Evolutionary conservation across 2,797 vertebrate species (phyloP).

Genomic region (Eulemur rubriventer): DNA sequence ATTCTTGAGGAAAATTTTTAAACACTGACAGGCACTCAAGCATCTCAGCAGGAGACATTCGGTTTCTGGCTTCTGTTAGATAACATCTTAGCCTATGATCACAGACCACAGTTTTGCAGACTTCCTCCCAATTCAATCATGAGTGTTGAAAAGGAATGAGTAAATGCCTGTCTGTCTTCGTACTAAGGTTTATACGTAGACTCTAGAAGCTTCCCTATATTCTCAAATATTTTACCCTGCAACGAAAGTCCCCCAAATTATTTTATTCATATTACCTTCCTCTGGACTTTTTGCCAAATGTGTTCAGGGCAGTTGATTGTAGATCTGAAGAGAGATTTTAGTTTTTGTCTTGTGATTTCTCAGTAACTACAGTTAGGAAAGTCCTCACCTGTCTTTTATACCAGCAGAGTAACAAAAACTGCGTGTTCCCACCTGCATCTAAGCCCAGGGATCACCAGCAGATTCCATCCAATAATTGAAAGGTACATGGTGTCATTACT

Average conservation of each 20-base stretch:
- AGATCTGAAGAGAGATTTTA: conserved; percentile 65
- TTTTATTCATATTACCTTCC: conserved; percentile 80
- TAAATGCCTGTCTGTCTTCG: conserved; percentile 48
- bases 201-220: neutral
- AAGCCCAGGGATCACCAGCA: conserved; percentile 87
- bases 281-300: conserved; percentile 53
- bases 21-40: neutral
- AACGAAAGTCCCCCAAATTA: conserved; percentile 53
- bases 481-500: conserved; percentile 85
- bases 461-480: conserved; percentile 80
- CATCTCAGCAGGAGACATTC: conserved; percentile 33
- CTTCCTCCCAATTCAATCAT: conserved; percentile 13
- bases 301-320: conserved; percentile 68
- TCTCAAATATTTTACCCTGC: conserved; percentile 28
- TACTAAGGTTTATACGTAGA: neutral
- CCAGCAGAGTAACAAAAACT: conserved; percentile 65
- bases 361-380: conserved; percentile 67
- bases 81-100: conserved; percentile 49
- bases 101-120: conserved; percentile 9
- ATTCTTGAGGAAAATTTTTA: conserved; percentile 28
- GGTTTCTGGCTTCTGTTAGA: conserved; percentile 48
- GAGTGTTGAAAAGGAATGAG: conserved; percentile 20
- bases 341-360: conserved; percentile 61
- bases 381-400: conserved; percentile 84
- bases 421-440: conserved; percentile 75